Evolutionary conservation across 2,888 invertebrate genomes (phyloP), one percentile per base, ranked within the genome.

Genomic region (Coremacera marginata): DNA sequence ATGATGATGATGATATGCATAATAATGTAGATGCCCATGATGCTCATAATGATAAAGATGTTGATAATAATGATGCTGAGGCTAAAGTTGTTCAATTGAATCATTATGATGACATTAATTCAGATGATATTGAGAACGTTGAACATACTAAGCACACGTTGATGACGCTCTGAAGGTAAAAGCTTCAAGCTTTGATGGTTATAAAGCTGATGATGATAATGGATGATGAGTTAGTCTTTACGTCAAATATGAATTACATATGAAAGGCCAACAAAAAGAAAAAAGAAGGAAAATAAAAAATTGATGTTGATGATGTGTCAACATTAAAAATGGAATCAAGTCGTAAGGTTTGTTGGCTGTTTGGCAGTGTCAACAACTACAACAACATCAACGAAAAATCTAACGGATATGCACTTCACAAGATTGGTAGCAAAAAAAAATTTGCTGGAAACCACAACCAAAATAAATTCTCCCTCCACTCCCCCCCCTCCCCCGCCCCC

Each of bases 191-290:
- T 7, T 22, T 22, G 25, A 57, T 25, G 57, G 11, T 25, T 19
- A 57, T 11, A 25, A 57, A 57, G 25, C 3, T 25, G 57, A 19
- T 25, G 22, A 22, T 57, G 3, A 16, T 31, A 31, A 16, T 27
- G 62, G 14, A 31, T 63, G 63, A 63, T 63, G 34, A 63, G 31
- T 9, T 31, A 16, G 27, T 31, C 34, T 34, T 63, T 63, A 31
- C 34, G 63, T 34, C 31, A 31, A n/a, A 31, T 31, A 63, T 63
- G 31, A 63, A 63, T 63, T 31, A 31, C 63, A 63, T 31, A 63
- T 31, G 8, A 31, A 63, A 63, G 11, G 31, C n/a, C n/a, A 25
- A 27, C 3, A 27, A 60, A 60, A 55, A 55, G 2, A 55, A 19
- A 55, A 55, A 55, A 55, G 19, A 55, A 1, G 19, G 22, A n/a